Percentiles rank a stretch among this genome's conserved stretches.
phyloP scores from a whole-genome alignment of 2,797 vertebrate genomes.

The Euphonia xanthogaster region DNA sequence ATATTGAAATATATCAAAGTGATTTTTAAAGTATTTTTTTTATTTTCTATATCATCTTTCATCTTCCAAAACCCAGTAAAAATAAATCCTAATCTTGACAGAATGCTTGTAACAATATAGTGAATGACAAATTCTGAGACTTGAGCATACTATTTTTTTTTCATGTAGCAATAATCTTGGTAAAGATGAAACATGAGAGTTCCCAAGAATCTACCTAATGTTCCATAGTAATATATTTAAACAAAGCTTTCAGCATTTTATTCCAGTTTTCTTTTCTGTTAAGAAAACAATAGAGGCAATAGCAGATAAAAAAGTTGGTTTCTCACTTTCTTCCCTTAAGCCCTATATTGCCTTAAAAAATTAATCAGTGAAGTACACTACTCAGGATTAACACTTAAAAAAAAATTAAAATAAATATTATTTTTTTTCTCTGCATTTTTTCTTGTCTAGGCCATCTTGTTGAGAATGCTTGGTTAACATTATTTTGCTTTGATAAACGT shows the following conservation, averaged over 20 bases:
- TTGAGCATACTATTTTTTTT: not conserved
- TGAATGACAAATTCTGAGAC: not conserved
- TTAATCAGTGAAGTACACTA: not conserved
- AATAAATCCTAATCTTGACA: not conserved
- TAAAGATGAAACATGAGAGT: not conserved
- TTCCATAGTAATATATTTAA: not conserved
- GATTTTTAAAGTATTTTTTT: not conserved
- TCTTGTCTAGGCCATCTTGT: not conserved
- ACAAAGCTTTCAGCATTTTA: not conserved
- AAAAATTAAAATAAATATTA: not conserved
- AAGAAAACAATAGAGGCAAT: not conserved
- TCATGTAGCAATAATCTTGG: not conserved
- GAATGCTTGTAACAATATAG: not conserved
- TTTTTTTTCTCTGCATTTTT: not conserved
- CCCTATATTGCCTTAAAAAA: not conserved
- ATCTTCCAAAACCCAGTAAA: not conserved
- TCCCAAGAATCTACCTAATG: not conserved
- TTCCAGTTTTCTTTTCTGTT: not conserved
- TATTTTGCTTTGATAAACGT: not conserved
- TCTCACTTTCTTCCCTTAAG: not conserved
- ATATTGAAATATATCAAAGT: not conserved
- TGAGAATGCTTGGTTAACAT: not conserved
- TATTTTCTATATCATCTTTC: not conserved
- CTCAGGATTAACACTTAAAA: not conserved
- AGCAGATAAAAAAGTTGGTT: not conserved